phyloP scores from a whole-genome alignment of 2,888 invertebrate species.

The Drosophila mercatorum region DNA sequence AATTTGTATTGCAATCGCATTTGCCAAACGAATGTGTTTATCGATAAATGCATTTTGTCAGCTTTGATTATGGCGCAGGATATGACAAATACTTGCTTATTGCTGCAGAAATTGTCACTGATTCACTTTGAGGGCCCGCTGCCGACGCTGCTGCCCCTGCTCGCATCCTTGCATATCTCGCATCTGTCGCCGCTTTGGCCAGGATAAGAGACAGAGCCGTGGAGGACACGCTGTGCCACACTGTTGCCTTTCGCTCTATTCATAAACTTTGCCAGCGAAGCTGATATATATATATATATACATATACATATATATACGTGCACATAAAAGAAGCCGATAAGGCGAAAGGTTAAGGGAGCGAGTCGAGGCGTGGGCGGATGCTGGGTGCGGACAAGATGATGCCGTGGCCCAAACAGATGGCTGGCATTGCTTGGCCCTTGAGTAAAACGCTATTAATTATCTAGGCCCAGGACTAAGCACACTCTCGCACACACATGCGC shows the following conservation, averaged over 20 bases:
- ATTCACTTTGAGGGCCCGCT: constrained; percentile 4
- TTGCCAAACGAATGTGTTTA: constrained; percentile 8
- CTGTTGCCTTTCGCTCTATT: constrained; percentile 48
- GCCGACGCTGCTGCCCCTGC: neutral
- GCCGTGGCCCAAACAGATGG: constrained; percentile 56
- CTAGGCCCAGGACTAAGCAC: constrained; percentile 50
- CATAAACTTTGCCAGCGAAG: constrained; percentile 66
- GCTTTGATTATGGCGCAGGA: constrained; percentile 9
- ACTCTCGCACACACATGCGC: constrained; percentile 13
- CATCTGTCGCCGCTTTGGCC: constrained; percentile 5
- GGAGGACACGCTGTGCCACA: constrained; percentile 28
- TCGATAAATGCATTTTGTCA: constrained; percentile 25
- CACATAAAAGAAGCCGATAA: constrained; percentile 58
- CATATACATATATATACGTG: constrained; percentile 7
- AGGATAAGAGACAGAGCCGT: constrained; percentile 5
- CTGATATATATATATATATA: constrained; percentile 7
- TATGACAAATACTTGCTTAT: constrained; percentile 9
- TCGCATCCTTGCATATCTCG: constrained; percentile 1
- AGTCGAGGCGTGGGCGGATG: constrained; percentile 13
- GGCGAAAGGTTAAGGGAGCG: constrained; percentile 72
- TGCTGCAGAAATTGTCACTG: constrained; percentile 9
- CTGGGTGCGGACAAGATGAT: constrained; percentile 53
- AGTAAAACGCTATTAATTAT: constrained; percentile 80
- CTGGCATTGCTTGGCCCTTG: constrained; percentile 75
- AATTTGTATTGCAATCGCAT: constrained; percentile 1